Base-by-base conservation (phyloP, 2,888 invertebrate species). In the Drosophila nr. medialis region DNA sequence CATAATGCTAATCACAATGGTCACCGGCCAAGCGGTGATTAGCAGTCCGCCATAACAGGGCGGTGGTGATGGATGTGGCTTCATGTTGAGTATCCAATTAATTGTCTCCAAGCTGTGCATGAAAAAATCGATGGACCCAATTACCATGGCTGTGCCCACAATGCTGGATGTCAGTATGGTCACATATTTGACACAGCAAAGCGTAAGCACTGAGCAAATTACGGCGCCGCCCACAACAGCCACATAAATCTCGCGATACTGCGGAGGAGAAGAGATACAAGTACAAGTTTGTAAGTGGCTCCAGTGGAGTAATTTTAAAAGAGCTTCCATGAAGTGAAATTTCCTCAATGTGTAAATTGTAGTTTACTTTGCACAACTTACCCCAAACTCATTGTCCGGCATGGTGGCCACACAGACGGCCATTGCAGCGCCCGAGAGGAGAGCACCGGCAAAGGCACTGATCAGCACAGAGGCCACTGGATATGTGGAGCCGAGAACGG, bases 321-420 rank as follows among this genome's bases (percentile, higher is more conserved):
- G 6, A 13, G 32, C 15, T 49, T 18, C 10, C 30, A 15, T 15
- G 2, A 21, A 10, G 18, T 49, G 48, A 13, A 45, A 45, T 21
- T 21, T 27, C 4, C 1, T 15, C 18, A 8, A 18, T 15, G 13
- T 24, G 6, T 45, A 24, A 45, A 45, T 15, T 24, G 4, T 15
- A 15, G 21, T 45, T 45, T 15, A 45, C 4, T 18, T 27, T 27
- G 49, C 27, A 11, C 8, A 36, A 86, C 91, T 90, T 80, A 93
- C 93, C 58, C 93, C 93, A 80, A 93, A 93, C 70, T 92, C 93
- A 86, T 93, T 93, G 64, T 93, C 92, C 61, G 93, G 93, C 92
- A 93, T 92, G 61, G 93, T 93, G 63, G 93, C 93, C 38, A 93
- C 92, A 71, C 93, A 93, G 6, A 93, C 89, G 21, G 92, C 92